A percentile compares a stretch with the other conserved stretches of the same genome.
Conservation (phyloP, 2,888 invertebrate genomes). For the Agriopis leucophaearia region DNA sequence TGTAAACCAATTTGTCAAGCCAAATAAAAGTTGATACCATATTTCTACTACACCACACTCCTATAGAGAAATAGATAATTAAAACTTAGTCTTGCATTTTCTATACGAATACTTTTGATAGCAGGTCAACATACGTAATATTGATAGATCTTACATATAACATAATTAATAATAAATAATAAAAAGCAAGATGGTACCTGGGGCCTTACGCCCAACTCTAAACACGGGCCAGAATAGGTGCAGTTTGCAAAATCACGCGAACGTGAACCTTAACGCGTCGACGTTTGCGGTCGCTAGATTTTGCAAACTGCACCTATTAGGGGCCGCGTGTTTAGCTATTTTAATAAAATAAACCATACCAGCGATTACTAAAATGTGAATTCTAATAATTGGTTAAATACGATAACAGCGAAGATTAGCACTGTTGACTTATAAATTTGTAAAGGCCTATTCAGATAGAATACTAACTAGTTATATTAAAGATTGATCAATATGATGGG, state of each 20-base stretch:
- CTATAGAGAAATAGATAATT: constrained; percentile 2
- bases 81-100: neutral
- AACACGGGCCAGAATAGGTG: no score
- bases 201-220: no score
- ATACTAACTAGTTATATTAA: neutral
- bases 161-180: no score
- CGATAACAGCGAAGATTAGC: neutral
- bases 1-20: neutral
- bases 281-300: no score
- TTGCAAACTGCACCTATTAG: no score
- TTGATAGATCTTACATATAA: constrained; percentile 40
- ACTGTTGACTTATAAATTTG: neutral
- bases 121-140: constrained; percentile 27
- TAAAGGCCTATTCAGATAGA: neutral
- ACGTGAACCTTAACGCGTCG: no score
- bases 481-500: no score
- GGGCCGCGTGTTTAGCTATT: neutral
- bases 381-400: neutral
- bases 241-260: no score
- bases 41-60: neutral
- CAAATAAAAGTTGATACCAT: neutral
- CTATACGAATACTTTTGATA: constrained; percentile 19
- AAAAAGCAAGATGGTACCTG: no score
- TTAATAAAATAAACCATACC: neutral
- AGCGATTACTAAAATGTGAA: neutral